A percentile compares a stretch with the other conserved stretches of the same genome.
phyloP scores from a whole-genome alignment of 2,113 vertebrate genomes.

The Anseranas semipalmata region DNA sequence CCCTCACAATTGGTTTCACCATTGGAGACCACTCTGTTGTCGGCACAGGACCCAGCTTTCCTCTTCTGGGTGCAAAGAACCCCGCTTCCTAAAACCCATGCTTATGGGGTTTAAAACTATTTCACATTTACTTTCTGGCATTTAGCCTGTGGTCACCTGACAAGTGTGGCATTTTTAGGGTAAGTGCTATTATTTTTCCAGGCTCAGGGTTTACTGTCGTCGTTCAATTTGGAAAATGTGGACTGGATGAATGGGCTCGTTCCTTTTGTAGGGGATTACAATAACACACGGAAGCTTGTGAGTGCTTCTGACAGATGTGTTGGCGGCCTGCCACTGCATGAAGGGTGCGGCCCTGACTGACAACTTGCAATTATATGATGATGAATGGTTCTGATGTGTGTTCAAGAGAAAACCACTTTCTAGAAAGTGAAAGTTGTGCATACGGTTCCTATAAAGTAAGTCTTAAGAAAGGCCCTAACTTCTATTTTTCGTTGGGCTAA shows the following conservation, averaged over 20 bases:
- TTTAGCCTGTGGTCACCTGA: conserved; percentile 47
- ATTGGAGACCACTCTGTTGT: background rate
- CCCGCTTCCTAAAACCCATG: background rate
- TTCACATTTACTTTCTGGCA: background rate
- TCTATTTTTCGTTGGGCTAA: conserved; percentile 71
- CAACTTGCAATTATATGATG: conserved; percentile 82
- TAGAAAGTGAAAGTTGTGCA: conserved; percentile 83
- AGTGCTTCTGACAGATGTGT: conserved; percentile 87
- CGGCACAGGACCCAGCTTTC: background rate
- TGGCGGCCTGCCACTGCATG: conserved; percentile 81
- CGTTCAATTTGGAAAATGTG: conserved; percentile 80
- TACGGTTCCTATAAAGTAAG: conserved; percentile 80
- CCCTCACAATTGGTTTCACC: background rate
- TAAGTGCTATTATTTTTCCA: conserved; percentile 68
- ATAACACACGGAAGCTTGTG: conserved; percentile 85
- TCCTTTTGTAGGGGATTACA: conserved; percentile 86
- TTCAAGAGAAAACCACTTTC: conserved; percentile 85
- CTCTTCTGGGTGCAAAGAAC: background rate
- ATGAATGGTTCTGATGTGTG: conserved; percentile 84
- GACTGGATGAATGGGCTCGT: conserved; percentile 78
- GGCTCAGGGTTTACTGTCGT: conserved; percentile 72
- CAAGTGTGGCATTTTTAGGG: conserved; percentile 45
- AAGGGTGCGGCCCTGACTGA: conserved; percentile 86
- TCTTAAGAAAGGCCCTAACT: conserved; percentile 72
- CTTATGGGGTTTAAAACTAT: background rate